phyloP scores from a whole-genome alignment of 2,797 vertebrate genomes.

The Potorous gilbertii region DNA sequence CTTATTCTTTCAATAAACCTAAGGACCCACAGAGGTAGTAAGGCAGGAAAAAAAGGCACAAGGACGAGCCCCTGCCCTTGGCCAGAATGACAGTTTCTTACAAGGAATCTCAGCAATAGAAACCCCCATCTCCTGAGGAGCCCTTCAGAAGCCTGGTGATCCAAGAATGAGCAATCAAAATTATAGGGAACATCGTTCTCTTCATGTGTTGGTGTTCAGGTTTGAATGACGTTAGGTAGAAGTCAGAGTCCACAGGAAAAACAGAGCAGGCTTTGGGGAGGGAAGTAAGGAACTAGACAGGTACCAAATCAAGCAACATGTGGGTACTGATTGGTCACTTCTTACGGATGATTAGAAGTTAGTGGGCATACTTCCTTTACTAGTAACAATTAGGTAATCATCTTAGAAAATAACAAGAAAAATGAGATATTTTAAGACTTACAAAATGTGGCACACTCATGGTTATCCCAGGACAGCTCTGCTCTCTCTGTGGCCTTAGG shows the following conservation, averaged over 20 bases:
- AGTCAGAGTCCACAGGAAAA: slow-evolving; percentile 39
- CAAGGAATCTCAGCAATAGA: neutral
- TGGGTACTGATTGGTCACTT: neutral
- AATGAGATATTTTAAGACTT: neutral
- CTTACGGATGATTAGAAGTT: neutral
- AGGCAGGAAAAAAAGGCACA: neutral
- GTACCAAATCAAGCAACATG: neutral
- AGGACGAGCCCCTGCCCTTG: neutral
- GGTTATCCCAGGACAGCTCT: neutral
- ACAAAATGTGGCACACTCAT: neutral
- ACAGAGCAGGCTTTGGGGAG: slow-evolving; percentile 24
- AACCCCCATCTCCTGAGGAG: neutral
- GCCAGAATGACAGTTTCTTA: neutral
- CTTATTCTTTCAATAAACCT: slow-evolving; percentile 1
- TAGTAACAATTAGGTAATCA: neutral
- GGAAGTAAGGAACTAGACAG: neutral
- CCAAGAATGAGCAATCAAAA: slow-evolving; percentile 25
- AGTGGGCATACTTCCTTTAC: neutral
- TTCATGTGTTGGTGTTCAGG: slow-evolving; percentile 32
- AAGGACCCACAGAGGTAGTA: neutral
- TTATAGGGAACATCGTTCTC: slow-evolving; percentile 17
- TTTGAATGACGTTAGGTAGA: slow-evolving; percentile 54
- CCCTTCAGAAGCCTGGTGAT: neutral
- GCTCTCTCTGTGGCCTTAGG: neutral
- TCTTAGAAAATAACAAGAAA: neutral